phyloP scores from a whole-genome alignment of 2,797 vertebrate genomes.

The Neosilurus mollespiculum region DNA sequence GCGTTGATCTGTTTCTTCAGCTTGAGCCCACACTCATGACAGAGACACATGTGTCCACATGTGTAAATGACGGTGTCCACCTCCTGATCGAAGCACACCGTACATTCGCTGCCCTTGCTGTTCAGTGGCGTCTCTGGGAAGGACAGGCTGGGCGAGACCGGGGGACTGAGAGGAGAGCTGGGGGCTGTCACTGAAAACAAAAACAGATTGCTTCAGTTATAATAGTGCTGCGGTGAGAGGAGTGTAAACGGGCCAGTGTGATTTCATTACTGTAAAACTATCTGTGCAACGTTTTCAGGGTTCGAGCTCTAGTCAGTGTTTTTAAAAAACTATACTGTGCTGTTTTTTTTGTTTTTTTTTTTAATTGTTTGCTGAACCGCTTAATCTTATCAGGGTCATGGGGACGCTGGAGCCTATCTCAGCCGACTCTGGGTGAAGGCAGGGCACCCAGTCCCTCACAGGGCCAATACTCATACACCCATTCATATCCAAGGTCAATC shows the following conservation, averaged over 20 bases:
- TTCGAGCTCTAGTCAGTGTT: no score
- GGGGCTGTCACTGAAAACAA: constrained; percentile 88
- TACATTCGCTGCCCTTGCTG: constrained; percentile 90
- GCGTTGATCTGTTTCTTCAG: constrained; percentile 92
- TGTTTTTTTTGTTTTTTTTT: not conserved
- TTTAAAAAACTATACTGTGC: not conserved
- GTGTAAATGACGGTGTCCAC: constrained; percentile 99
- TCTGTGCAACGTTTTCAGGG: not conserved
- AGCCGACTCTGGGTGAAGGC: no score
- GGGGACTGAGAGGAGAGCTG: constrained; percentile 92
- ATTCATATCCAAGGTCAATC: no score
- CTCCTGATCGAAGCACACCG: constrained; percentile 95
- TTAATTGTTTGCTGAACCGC: no score
- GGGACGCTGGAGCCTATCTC: no score
- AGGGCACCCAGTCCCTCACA: no score
- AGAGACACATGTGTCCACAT: constrained; percentile 99
- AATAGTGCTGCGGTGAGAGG: not conserved
- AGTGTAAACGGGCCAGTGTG: not conserved
- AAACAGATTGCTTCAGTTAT: constrained; percentile 8
- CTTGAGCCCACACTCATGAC: constrained; percentile 91
- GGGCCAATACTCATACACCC: no score
- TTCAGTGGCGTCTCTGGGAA: constrained; percentile 75
- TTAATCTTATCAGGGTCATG: no score
- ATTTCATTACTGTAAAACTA: not conserved
- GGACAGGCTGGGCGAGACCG: constrained; percentile 80